Base-by-base conservation (phyloP, 1,140 invertebrate species). In the Eulimnadia texana region DNA sequence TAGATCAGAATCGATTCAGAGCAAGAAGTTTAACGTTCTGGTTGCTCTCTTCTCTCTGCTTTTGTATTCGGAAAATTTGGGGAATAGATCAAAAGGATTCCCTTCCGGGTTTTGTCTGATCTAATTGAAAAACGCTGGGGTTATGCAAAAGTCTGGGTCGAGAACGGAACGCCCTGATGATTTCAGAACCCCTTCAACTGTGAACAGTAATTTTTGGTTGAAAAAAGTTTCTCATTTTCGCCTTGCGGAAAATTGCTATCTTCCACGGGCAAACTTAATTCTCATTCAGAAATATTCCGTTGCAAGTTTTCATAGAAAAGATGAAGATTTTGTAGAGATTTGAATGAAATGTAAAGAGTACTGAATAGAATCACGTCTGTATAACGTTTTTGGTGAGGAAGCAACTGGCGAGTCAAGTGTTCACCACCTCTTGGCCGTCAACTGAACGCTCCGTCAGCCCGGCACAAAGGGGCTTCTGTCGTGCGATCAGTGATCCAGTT, bases 401-500 rank as follows among this genome's bases (percentile, higher is more conserved):
- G n/a, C n/a, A n/a, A n/a, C n/a, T n/a, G n/a, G n/a, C n/a, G n/a
- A n/a, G n/a, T n/a, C n/a, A n/a, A n/a, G n/a, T n/a, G n/a, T n/a
- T n/a, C n/a, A n/a, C n/a, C n/a, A n/a, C n/a, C n/a, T n/a, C n/a
- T n/a, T n/a, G 33, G 33, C 33, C 6, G 33, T 6, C 33, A 42
- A 16, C 16, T 42, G 33, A 42, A 42, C 33, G 33, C 33, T 42
- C 33, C 16, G 33, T 42, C 33, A 42, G 33, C 33, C 16, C 16
- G 6, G 33, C 33, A 42, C 33, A 42, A 42, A 42, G 33, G 33
- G 33, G 16, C 54, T 16, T 23, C 24, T 54, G 52, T 27, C 33
- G 6, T 16, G 55, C 33, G 28, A 57, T 57, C 55, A 57, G 55
- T 57, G 55, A 57, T 57, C 55, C 33, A 57, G 55, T 57, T 54